Percentiles rank a stretch among this genome's conserved stretches.
Conservation (phyloP, 2,797 vertebrate genomes). For the Gadopsis bispinosus region DNA sequence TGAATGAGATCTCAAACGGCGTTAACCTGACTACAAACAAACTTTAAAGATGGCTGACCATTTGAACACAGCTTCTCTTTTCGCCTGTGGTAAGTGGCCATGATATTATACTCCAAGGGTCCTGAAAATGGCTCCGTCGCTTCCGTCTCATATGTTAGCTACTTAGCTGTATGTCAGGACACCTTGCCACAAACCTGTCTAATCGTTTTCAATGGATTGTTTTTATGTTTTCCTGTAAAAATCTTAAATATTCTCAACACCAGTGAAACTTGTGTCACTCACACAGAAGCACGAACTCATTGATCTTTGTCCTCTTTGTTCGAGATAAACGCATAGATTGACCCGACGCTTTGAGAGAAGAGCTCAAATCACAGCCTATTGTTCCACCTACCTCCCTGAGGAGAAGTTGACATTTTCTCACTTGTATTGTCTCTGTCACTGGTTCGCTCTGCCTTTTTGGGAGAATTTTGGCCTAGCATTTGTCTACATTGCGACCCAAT, state of each 20-base stretch:
- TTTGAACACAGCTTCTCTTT: neutral
- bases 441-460: constrained; percentile 12
- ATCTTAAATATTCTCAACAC: neutral
- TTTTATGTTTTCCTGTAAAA: neutral
- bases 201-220: neutral
- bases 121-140: neutral
- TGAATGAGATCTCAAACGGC: neutral
- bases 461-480: constrained; percentile 32
- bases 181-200: neutral
- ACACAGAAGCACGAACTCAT: neutral
- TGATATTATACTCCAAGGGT: neutral
- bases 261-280: neutral
- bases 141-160: neutral
- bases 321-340: constrained; percentile 54
- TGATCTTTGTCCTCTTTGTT: constrained; percentile 45
- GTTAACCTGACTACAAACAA: neutral
- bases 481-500: constrained; percentile 26
- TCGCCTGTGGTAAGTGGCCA: neutral
- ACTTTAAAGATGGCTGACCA: neutral
- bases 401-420: constrained; percentile 72
- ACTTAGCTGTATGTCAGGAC: neutral
- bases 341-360: constrained; percentile 53
- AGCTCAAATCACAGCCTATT: constrained; percentile 54
- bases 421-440: constrained; percentile 35
- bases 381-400: constrained; percentile 50